Percentiles rank a stretch among this genome's conserved stretches.
phyloP scores from a whole-genome alignment of 2,797 vertebrate species.

The Rhyacichthys aspro region DNA sequence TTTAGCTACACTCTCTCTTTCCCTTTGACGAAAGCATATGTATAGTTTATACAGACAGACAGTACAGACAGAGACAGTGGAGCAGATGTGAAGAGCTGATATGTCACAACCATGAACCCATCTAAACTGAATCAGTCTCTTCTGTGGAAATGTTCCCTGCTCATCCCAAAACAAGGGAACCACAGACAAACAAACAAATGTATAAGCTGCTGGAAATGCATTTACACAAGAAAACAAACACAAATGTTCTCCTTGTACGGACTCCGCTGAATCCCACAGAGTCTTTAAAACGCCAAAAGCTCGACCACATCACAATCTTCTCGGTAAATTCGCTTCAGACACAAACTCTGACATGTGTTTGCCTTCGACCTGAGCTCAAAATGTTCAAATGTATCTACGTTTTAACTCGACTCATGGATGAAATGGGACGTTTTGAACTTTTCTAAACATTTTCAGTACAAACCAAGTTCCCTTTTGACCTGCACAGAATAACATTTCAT shows the following conservation, averaged over 20 bases:
- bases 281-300: too few species aligned
- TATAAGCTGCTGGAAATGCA: neutral
- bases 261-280: too few species aligned
- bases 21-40: neutral
- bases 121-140: slow-evolving; percentile 42
- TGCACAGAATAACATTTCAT: neutral
- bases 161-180: slow-evolving; percentile 30
- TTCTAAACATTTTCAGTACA: slow-evolving; percentile 3
- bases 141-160: slow-evolving; percentile 28
- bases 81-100: slow-evolving; percentile 30
- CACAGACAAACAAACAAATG: slow-evolving; percentile 19
- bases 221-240: slow-evolving; percentile 1
- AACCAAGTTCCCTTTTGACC: neutral
- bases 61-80: neutral
- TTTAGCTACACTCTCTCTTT: neutral
- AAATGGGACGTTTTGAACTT: neutral
- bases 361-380: too few species aligned
- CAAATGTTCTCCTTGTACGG: too few species aligned
- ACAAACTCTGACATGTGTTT: too few species aligned
- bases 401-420: neutral
- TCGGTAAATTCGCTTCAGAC: too few species aligned
- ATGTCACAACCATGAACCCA: slow-evolving; percentile 28
- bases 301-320: too few species aligned
- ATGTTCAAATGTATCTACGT: neutral
- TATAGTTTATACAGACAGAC: neutral